Base-by-base conservation (phyloP, 2,797 vertebrate species). In the Coracias cyanogaster region DNA sequence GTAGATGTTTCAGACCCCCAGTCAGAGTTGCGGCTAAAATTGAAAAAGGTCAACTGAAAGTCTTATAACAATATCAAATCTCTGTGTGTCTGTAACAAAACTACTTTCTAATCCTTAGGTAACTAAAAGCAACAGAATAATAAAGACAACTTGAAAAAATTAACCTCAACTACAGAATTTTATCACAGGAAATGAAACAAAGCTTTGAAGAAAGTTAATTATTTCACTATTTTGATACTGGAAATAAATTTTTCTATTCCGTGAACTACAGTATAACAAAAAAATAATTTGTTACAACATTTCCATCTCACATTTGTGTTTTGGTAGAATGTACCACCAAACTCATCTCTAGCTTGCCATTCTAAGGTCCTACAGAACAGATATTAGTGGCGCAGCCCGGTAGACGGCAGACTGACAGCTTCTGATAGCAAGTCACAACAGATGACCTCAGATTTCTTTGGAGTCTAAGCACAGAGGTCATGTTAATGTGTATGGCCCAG, bases 401-500 rank as follows among this genome's bases (percentile, higher is more conserved):
- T 7, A 26, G 37, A 22, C 0, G 2, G 29, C 35, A 82, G 35
- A 4, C 17, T 55, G 35, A n/a, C 31, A 67, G 21, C 7, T 87
- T 67, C 51, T 93, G 49, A 5, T 31, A 57, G 6, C 17, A 76
- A 52, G 8, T 58, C 39, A 57, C 26, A 48, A 7, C 10, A 5
- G 17, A 28, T 15, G 33, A 54, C 41, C 10, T 92, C 25, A 37
- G 7, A 22, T 45, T 82, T 58, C 70, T 85, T 33, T 82, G 22
- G 20, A 73, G 17, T 71, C 22, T 60, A 55, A 76, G 18, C 18
- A 60, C 41, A 89, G 52, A 73, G 33, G 12, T 55, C 26, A 12
- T 1, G 2, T 58, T 66, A 58, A 43, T 0, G 0, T 45, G 20
- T 13, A 18, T 16, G 6, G 26, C 15, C 8, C 28, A 61, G 54